Evolutionary conservation across 1,140 invertebrate species (phyloP).

Genomic region (Bursaphelenchus mucronatus): DNA sequence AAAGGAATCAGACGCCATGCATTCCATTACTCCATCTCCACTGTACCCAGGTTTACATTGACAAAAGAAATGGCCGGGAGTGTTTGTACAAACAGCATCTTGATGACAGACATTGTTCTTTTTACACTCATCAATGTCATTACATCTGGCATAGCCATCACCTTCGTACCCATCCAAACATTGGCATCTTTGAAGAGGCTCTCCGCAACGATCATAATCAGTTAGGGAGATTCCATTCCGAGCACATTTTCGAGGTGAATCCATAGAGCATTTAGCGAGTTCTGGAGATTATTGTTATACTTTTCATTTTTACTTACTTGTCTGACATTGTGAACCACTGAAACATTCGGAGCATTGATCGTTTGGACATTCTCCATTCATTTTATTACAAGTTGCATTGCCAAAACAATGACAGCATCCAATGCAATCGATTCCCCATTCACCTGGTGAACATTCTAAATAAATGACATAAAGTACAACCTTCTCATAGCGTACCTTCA

Average conservation of each 20-base stretch:
- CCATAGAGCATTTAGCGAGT: slow-evolving; percentile 17
- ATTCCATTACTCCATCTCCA: slow-evolving; percentile 52
- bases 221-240: slow-evolving; percentile 55
- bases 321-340: slow-evolving; percentile 48
- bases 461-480: slow-evolving; percentile 17
- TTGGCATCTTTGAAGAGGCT: slow-evolving; percentile 52
- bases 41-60: slow-evolving; percentile 68
- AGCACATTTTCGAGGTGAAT: slow-evolving; percentile 41
- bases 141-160: slow-evolving; percentile 47
- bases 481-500: slow-evolving; percentile 43
- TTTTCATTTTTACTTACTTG: slow-evolving; percentile 32
- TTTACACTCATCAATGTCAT: slow-evolving; percentile 74
- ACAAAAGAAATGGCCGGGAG: slow-evolving; percentile 82
- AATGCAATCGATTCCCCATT: slow-evolving; percentile 56
- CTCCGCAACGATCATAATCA: slow-evolving; percentile 56
- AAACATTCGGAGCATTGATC: slow-evolving; percentile 50
- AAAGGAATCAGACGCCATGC: slow-evolving; percentile 46
- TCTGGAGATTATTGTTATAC: slow-evolving; percentile 19
- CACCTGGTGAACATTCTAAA: slow-evolving; percentile 53
- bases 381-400: slow-evolving; percentile 44
- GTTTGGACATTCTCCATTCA: slow-evolving; percentile 51
- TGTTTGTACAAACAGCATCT: slow-evolving; percentile 84
- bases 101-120: slow-evolving; percentile 74
- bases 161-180: slow-evolving; percentile 54
- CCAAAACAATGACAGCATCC: slow-evolving; percentile 57